Base-by-base conservation (phyloP, 2,888 invertebrate species). In the Drosophila paracracens region DNA sequence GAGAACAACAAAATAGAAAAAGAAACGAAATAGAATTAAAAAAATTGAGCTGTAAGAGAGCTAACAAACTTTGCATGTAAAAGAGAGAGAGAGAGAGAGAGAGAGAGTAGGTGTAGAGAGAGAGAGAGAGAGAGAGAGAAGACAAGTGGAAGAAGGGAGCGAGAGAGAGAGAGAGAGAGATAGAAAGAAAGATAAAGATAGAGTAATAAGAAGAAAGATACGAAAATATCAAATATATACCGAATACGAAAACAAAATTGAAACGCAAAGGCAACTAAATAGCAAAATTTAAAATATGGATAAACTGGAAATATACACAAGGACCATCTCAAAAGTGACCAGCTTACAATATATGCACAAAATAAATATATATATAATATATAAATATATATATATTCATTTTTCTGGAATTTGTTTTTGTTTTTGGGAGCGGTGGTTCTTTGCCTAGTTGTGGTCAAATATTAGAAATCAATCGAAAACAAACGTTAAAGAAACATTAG, bases 321-420 rank as follows among this genome's bases (percentile, higher is more conserved):
- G 97, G 97, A 97, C 97, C 97, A 97, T 97, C 97, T 97, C 97
- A 97, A 97, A 97, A 97, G 96, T 96, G 96, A 96, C 96, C 95
- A 95, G 95, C 94, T 94, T 70, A 59, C 64, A 61, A 70, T 70
- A 70, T 74, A 63, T 60, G 57, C 63, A 70, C 63, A 74, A 59
- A 50, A 63, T 66, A 13, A 35, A 1, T 36, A 52, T n/a, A 35
- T 33, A 51, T 61, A 53, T 31, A 52, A 40, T 13, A 29, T 7
- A 21, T 18, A 40, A 5, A 38, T 38, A 27, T 60, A 25, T 60
- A 52, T 61, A 33, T 21, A n/a, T 46, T 4, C 1, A 13, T 46
- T 46, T 46, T 13, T 46, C 13, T 21, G 13, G 13, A 13, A 16
- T 21, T 21, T 21, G 21, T 38, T 27, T 36, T 56, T 59, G 8